phyloP scores from a whole-genome alignment of 1,140 invertebrate species.

The Sipha flava region DNA sequence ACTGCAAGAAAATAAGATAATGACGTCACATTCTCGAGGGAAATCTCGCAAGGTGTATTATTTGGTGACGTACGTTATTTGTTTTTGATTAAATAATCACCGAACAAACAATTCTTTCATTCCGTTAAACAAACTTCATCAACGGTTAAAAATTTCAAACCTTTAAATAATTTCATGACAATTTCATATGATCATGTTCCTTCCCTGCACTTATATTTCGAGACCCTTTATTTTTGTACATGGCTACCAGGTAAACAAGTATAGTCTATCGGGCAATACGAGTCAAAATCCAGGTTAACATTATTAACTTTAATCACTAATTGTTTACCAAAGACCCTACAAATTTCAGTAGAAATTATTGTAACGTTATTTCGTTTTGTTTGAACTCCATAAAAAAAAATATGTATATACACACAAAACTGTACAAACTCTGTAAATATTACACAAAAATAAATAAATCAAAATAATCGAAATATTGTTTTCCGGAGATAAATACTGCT shows the following conservation, averaged over 20 bases:
- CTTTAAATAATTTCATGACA: constrained; percentile 3
- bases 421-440: background rate
- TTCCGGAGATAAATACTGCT: background rate
- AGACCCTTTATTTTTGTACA: background rate
- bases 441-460: background rate
- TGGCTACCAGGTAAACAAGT: background rate
- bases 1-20: constrained; percentile 4
- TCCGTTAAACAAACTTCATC: constrained; percentile 3
- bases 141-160: constrained; percentile 1
- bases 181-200: background rate
- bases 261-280: background rate
- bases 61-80: constrained; percentile 9
- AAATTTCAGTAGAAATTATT: background rate
- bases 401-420: background rate
- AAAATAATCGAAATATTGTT: background rate
- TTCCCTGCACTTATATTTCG: background rate
- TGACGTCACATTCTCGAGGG: background rate
- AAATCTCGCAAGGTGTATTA: constrained; percentile 13
- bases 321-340: background rate
- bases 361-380: background rate
- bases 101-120: constrained; percentile 30
- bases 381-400: background rate
- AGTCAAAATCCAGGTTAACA: background rate
- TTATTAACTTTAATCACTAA: constrained; percentile 6
- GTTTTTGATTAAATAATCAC: constrained; percentile 30